Evolutionary conservation across 1,140 invertebrate species (phyloP).

Genomic region (Solenopsis fugax): DNA sequence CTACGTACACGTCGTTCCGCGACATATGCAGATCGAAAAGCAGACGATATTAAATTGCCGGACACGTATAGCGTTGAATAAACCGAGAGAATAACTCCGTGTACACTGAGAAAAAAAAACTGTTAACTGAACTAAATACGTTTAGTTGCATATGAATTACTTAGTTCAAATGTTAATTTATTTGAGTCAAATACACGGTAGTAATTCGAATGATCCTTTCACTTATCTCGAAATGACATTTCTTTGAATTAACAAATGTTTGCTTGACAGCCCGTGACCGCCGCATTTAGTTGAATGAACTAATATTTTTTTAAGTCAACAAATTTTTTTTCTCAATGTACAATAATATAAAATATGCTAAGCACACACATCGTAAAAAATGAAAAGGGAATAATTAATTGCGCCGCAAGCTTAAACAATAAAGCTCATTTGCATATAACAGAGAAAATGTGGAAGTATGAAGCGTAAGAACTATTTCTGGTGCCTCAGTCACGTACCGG

Average conservation of each 20-base stretch:
- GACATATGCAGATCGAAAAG: not conserved
- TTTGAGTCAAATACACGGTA: too few species aligned
- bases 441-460: not conserved
- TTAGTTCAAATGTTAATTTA: too few species aligned
- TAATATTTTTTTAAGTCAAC: too few species aligned
- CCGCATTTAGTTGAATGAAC: too few species aligned
- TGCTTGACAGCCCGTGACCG: too few species aligned
- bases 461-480: not conserved
- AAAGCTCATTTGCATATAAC: constrained; percentile 5
- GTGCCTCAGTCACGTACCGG: not conserved
- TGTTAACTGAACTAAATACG: too few species aligned
- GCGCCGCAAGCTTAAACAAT: not conserved
- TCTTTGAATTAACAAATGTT: too few species aligned
- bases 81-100: not conserved
- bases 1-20: not conserved
- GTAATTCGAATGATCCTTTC: too few species aligned
- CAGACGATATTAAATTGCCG: not conserved
- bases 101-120: too few species aligned
- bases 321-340: too few species aligned
- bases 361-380: not conserved
- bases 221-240: too few species aligned
- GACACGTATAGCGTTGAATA: not conserved
- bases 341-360: not conserved
- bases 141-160: too few species aligned
- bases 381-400: not conserved